These are phyloP conservation scores for Lampris incognitus DNA, from an alignment of 2,113 vertebrate genomes.

Conservation along the genomic window DNA sequence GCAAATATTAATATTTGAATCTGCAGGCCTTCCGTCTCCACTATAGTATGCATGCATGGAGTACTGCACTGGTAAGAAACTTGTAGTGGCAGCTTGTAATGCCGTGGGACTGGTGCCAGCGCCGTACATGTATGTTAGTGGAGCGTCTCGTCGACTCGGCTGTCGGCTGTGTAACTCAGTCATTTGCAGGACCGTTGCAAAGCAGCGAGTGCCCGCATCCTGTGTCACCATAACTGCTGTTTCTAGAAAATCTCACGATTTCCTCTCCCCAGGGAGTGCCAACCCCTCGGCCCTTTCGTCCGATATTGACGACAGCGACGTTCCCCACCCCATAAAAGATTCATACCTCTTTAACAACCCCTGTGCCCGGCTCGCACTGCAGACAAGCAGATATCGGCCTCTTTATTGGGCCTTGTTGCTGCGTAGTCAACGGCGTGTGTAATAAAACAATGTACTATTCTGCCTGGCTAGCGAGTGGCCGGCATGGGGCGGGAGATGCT, in stretches of 20 bases:
- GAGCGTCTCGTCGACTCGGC: conserved; percentile 27
- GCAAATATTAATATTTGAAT: too few species aligned
- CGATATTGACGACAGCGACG: conserved; percentile 55
- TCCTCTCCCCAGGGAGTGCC: conserved; percentile 8
- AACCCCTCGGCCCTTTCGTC: conserved; percentile 47
- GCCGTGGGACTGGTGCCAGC: background rate
- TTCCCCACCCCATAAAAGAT: conserved; percentile 78
- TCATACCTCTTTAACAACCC: conserved; percentile 74
- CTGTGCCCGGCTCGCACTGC: conserved; percentile 45
- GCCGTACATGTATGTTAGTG: background rate
- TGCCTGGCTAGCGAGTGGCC: conserved; percentile 38
- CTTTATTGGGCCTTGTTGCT: conserved; percentile 73
- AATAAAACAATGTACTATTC: conserved; percentile 62
- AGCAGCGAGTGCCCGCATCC: conserved; percentile 1
- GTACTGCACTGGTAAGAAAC: too few species aligned
- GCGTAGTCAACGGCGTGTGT: conserved; percentile 71
- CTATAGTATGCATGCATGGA: too few species aligned
- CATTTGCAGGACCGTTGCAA: conserved; percentile 44
- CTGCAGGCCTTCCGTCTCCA: too few species aligned
- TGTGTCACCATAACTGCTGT: conserved; percentile 19
- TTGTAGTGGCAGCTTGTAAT: too few species aligned
- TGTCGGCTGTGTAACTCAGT: conserved; percentile 24
- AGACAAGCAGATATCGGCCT: conserved; percentile 60
- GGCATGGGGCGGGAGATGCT: conserved; percentile 12
- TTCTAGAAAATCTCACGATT: conserved; percentile 23